Evolutionary conservation across 2,888 invertebrate species (phyloP).

Genomic region (Cerastis leucographa): DNA sequence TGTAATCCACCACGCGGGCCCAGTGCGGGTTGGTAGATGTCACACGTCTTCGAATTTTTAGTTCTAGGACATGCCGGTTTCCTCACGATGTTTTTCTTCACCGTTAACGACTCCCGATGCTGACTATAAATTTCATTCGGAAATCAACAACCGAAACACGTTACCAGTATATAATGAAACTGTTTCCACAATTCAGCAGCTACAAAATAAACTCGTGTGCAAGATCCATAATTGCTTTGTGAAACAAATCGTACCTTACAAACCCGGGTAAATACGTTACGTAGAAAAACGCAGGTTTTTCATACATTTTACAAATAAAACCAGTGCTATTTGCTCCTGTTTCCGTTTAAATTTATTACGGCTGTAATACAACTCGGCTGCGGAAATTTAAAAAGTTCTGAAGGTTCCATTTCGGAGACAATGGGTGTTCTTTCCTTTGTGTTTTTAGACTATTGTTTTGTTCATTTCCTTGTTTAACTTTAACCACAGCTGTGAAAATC

Average conservation of each 20-base stretch:
- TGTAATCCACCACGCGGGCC: no score
- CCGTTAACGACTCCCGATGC: no score
- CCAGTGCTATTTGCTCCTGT: conserved; percentile 32
- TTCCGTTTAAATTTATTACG: conserved; percentile 51
- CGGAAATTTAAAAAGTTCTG: conserved; percentile 43
- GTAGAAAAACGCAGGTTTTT: conserved; percentile 31
- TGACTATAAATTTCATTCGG: no score
- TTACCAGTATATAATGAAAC: background rate
- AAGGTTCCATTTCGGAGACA: conserved; percentile 27
- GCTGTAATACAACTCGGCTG: conserved; percentile 10
- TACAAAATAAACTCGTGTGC: conserved; percentile 12
- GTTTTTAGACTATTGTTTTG: conserved; percentile 9
- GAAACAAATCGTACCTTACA: background rate
- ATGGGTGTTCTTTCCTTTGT: conserved; percentile 13
- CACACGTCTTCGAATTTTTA: no score
- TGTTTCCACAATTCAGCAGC: background rate
- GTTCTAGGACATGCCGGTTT: no score
- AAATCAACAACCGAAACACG: background rate
- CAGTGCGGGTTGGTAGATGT: no score
- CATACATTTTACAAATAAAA: conserved; percentile 31
- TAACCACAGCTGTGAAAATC: background rate
- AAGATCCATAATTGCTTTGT: conserved; percentile 13
- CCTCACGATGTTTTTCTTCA: no score
- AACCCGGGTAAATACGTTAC: conserved; percentile 7
- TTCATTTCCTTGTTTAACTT: conserved; percentile 1